Evolutionary conservation across 2,113 vertebrate species (phyloP).

Genomic region (Puntigrus tetrazona): DNA sequence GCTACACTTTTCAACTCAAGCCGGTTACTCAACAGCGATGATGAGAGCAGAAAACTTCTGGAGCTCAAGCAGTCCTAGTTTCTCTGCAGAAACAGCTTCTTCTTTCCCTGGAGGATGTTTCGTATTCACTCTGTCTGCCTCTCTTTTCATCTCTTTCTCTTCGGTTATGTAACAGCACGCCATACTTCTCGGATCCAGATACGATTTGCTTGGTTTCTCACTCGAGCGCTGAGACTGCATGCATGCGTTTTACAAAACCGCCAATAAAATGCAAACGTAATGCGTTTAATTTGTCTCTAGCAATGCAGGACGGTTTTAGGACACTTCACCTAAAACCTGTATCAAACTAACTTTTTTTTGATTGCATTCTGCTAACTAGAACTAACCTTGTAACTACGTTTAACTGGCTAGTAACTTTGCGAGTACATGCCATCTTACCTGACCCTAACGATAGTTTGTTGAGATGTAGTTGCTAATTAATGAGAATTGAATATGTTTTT

Average conservation of each 20-base stretch:
- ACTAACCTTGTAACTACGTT: no score
- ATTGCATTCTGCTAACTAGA: no score
- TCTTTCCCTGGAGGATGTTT: constrained; percentile 10
- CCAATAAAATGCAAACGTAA: background rate
- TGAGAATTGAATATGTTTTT: no score
- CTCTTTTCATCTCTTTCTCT: constrained; percentile 14
- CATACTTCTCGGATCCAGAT: background rate
- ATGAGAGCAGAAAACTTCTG: constrained; percentile 32
- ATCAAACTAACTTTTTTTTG: no score
- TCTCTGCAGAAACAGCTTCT: constrained; percentile 25
- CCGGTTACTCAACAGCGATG: constrained; percentile 10
- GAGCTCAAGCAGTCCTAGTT: constrained; percentile 11
- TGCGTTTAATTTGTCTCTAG: background rate
- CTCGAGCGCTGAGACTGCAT: background rate
- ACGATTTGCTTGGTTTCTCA: background rate
- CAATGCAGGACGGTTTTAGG: background rate
- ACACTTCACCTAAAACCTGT: background rate
- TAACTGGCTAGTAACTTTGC: no score
- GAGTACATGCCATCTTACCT: no score
- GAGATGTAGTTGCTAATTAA: no score
- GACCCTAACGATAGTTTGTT: no score
- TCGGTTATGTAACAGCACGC: constrained; percentile 6
- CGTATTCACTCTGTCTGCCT: constrained; percentile 24
- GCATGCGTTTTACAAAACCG: background rate
- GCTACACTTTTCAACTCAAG: constrained; percentile 47